Evolutionary conservation across 2,888 invertebrate genomes (phyloP).

Genomic region (Marronus borbonicus): DNA sequence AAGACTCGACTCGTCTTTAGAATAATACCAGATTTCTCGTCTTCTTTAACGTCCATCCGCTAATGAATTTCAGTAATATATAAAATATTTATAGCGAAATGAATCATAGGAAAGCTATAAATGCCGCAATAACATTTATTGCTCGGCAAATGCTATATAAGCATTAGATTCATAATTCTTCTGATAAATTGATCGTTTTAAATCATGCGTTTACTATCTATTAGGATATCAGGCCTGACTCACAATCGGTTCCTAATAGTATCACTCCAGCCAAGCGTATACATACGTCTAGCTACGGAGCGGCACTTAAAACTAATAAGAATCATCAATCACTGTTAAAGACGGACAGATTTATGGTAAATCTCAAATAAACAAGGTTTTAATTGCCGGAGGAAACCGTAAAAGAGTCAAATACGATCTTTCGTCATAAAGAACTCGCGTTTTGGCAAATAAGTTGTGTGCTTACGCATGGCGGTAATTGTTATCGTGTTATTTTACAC

Average conservation of each 20-base stretch:
- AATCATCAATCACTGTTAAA: constrained; percentile 46
- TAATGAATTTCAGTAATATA: not conserved
- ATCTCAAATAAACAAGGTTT: constrained; percentile 48
- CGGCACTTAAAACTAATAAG: constrained; percentile 47
- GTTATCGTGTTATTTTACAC: not conserved
- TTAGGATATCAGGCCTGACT: not conserved
- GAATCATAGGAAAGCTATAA: not conserved
- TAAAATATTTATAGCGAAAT: too few species aligned
- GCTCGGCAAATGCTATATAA: not conserved
- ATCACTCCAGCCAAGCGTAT: not conserved
- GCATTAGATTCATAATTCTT: not conserved
- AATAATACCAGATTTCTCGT: not conserved
- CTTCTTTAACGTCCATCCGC: not conserved
- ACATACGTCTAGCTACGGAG: constrained; percentile 6
- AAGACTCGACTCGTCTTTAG: not conserved
- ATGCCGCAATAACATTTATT: not conserved
- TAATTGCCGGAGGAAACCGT: constrained; percentile 38
- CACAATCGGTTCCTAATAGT: constrained; percentile 9
- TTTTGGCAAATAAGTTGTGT: constrained; percentile 6
- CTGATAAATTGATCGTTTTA: not conserved
- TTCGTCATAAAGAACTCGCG: not conserved
- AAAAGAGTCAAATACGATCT: not conserved
- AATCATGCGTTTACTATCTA: constrained; percentile 23
- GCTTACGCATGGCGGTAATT: not conserved
- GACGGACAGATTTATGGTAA: constrained; percentile 48